Percentiles rank a stretch among this genome's conserved stretches.
Conservation (phyloP, 2,113 vertebrate genomes). For the Spilogale gracilis region DNA sequence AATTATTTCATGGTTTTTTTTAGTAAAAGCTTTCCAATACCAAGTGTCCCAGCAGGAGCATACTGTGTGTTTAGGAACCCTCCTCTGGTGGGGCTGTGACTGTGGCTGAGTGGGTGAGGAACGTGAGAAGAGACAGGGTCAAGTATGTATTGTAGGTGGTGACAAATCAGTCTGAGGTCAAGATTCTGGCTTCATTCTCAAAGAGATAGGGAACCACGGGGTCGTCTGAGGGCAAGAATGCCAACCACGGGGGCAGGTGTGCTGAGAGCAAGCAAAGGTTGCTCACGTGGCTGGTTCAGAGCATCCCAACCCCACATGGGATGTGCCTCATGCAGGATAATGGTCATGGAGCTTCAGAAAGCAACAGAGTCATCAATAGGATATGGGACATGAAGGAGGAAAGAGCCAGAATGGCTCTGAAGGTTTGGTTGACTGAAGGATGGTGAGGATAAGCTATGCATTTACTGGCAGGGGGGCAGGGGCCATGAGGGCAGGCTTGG, state of each 20-base stretch:
- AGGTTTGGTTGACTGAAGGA: not conserved
- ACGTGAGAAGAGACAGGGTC: not conserved
- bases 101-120: too few species aligned
- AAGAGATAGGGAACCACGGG: not conserved
- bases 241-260: too few species aligned
- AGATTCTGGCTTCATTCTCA: too few species aligned
- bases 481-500: not conserved
- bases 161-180: not conserved
- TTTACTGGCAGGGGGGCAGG: too few species aligned
- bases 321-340: not conserved
- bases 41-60: not conserved
- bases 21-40: not conserved
- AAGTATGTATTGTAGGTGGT: not conserved
- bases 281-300: not conserved
- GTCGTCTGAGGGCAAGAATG: too few species aligned
- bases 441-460: too few species aligned
- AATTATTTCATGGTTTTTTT: not conserved
- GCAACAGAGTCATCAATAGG: not conserved
- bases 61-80: too few species aligned
- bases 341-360: not conserved
- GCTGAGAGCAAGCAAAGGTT: rapidly evolving
- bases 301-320: not conserved
- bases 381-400: not conserved
- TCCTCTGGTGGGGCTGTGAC: too few species aligned
- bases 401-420: not conserved